Evolutionary conservation across 2,113 vertebrate species (phyloP), one percentile per base, ranked within the genome.

Genomic region (Ctenodactylus gundi): DNA sequence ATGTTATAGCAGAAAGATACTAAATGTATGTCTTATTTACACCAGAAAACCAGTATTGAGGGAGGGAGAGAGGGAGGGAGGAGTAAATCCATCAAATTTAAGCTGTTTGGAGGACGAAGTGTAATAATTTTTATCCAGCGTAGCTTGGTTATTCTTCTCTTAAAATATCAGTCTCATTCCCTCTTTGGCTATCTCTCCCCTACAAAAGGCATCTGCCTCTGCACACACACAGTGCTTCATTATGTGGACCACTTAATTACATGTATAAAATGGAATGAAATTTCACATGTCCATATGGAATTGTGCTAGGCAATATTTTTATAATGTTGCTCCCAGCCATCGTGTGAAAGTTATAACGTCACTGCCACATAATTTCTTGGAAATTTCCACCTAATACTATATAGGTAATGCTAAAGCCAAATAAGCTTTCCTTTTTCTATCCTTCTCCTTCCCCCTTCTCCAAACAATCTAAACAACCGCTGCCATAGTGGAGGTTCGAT

Each of bases 241-340:
- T 97, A 82, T 95, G 94, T 90, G 60, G 60, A 65, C 75, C 94
- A 92, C 92, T 95, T 97, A 96, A 89, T 91, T 96, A 88, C 73
- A 83, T n/a, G 31, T 83, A 57, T 62, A 89, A 95, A 64, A 87
- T 95, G 73, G 64, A 58, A 88, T 81, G 27, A 87, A 65, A 76
- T 94, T 97, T 96, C 82, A 85, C 91, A 46, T 20, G 82, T 55
- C 82, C 31, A 4, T 70, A 53, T 91, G 87, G 92, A 96, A 80
- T 53, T 36, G 34, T 84, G 92, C 90, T 91, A 85, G 78, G 96
- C 96, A 91, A 67, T 70, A 49, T 34, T 96, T 96, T 94, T 83
- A 51, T 55, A 46, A 14, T 90, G 90, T 87, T 86, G 57, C 85
- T 96, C 81, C 84, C 84, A 96, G 76, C 67, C 88, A 58, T 86